Evolutionary conservation across 30 jellyfish, hydroid and myxozoan species (phyloP), one percentile per base, ranked within the genome.

Genomic region (Phacellophora camtschatica): DNA sequence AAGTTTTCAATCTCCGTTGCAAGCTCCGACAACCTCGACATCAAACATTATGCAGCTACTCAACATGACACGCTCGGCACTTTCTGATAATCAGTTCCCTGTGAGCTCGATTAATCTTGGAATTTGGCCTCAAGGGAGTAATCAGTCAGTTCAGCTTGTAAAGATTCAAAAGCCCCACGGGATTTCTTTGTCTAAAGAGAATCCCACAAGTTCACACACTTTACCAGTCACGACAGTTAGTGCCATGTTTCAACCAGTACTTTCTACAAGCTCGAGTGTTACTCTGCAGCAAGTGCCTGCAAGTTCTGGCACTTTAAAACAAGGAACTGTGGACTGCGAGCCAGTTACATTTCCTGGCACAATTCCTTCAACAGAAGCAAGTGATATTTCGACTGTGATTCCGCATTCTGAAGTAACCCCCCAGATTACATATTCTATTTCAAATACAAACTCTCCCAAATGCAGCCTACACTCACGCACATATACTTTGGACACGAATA

Each of bases 61-160:
- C 41, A 80, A 80, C 57, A 80, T 80, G 91, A 80, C 91, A 20
- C 48, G 31, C 19, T 31, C 80, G 11, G 91, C 72, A 24, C 48
- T 51, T 15, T 42, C 32, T 32, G 91, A 80, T 13, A 15, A 83
- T 2, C 67, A 78, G 65, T 13, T 49, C 25, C 84, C 91, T 16
- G 58, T 56, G 58, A 36, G 51, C 36, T 41, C 84, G 9, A 68
- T 77, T 29, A 77, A 69, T 27, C 18, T 69, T 23, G 62, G 54
- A 24, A 30, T 69, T 2, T 45, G 68, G 68, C 69, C 83, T 18
- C 58, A 32, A 71, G 53, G 29, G 30, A 71, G 72, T 25, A 71
- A 50, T 37, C 85, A 71, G 33, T 1, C 73, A 50, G 36, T 71
- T 16, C 65, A 71, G 15, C 61, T 71, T 0, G 35, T 50, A 73